A percentile compares a stretch with the other conserved stretches of the same genome.
phyloP scores from a whole-genome alignment of 2,888 invertebrate genomes.

The Creontiades dilutus region DNA sequence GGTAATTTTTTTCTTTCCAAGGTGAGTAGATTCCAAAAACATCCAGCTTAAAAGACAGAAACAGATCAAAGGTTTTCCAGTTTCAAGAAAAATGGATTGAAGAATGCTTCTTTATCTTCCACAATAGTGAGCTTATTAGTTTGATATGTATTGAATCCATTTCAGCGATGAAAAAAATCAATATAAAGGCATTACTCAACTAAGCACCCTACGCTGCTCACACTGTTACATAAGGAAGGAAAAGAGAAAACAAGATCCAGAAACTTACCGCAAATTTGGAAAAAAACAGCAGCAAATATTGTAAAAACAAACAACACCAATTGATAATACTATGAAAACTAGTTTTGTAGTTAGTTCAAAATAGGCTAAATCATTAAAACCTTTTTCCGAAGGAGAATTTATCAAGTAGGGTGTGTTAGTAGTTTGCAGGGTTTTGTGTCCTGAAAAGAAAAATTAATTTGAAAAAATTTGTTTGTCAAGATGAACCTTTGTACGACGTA shows the following conservation, averaged over 20 bases:
- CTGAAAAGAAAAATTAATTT: conserved; percentile 63
- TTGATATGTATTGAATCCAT: conserved; percentile 64
- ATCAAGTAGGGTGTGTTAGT: conserved; percentile 62
- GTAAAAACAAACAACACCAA: conserved; percentile 42
- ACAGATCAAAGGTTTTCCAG: too few relatives aligned
- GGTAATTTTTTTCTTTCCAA: too few relatives aligned
- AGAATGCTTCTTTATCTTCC: too few relatives aligned
- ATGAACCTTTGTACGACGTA: conserved; percentile 51
- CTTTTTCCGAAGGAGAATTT: conserved; percentile 66
- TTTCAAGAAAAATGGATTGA: too few relatives aligned
- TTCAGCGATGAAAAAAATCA: conserved; percentile 70
- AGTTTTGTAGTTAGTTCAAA: conserved; percentile 63
- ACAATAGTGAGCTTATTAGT: too few relatives aligned
- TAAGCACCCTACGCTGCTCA: conserved; percentile 64
- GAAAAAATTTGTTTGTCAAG: conserved; percentile 59
- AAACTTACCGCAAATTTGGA: conserved; percentile 69
- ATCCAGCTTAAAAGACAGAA: too few relatives aligned
- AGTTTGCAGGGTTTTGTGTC: conserved; percentile 54
- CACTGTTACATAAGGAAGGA: conserved; percentile 63
- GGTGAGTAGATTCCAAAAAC: too few relatives aligned
- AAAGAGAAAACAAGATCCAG: conserved; percentile 67
- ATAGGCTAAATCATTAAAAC: conserved; percentile 59
- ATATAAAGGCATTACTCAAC: conserved; percentile 66
- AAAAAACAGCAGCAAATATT: conserved; percentile 69
- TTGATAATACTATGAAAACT: conserved; percentile 59